These are phyloP conservation scores for Lepidurus arcticus DNA, from an alignment of 1,140 invertebrate genomes.

Conservation along the genomic window DNA sequence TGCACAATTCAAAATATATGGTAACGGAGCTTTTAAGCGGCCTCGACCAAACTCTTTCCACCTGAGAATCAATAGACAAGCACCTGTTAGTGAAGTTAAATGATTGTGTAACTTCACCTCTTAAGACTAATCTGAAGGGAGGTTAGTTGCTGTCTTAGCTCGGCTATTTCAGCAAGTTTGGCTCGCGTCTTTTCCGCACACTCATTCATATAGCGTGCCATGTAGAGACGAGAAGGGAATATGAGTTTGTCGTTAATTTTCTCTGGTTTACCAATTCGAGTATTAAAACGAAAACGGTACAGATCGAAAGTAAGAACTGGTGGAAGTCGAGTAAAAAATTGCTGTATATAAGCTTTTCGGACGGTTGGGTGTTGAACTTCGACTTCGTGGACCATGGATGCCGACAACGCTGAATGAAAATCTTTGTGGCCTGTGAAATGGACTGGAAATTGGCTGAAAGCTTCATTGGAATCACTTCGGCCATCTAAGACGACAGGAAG, in stretches of 20 bases:
- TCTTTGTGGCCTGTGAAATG: neutral
- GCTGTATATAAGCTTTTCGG: neutral
- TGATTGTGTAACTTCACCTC: neutral
- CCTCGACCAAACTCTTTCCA: neutral
- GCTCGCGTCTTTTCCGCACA: neutral
- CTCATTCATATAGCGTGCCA: constrained; percentile 13
- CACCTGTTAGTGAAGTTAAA: neutral
- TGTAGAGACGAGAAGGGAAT: neutral
- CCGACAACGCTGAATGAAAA: neutral
- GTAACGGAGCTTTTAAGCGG: neutral
- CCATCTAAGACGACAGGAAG: neutral
- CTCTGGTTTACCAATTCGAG: neutral
- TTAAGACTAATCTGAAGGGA: neutral
- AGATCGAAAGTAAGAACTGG: neutral
- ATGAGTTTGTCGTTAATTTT: neutral
- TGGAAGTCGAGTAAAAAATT: neutral
- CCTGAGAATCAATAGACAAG: neutral
- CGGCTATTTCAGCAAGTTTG: neutral
- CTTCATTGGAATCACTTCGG: neutral
- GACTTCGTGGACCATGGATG: neutral
- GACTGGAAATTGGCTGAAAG: neutral
- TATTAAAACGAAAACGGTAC: neutral
- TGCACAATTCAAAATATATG: neutral
- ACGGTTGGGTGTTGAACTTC: neutral
- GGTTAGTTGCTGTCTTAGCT: neutral